Evolutionary conservation across 2,113 vertebrate genomes (phyloP), one percentile per base, ranked within the genome.

Genomic region (Xenus cinereus): DNA sequence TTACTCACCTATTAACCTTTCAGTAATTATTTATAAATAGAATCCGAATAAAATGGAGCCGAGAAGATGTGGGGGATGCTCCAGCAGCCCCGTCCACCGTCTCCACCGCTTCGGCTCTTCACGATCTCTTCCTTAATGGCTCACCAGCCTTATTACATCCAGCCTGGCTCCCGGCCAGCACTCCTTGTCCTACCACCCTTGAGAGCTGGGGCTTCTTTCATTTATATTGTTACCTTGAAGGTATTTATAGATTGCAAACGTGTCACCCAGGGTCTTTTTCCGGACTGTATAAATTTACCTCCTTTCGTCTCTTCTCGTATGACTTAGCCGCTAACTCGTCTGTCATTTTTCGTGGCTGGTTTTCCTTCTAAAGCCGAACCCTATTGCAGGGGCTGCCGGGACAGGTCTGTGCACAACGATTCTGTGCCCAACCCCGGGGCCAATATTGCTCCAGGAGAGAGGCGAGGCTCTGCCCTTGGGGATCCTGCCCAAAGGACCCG

Each of bases 211-310:
- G 41, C 69, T 89, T 32, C 89, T 87, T 92, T 73, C 73, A 37
- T 93, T 94, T 72, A 12, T 53, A 78, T 17, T 64, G 24, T 37
- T 77, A 51, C 84, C 71, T 77, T 74, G 87, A 79, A 95, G 92
- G 64, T 90, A 68, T 96, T 95, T 95, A 89, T 67, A 69, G 93
- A 84, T 84, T 48, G 79, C 57, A 69, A 62, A 81, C 23, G 4
- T n/a, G 45, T 62, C 41, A 5, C 87, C 64, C 76, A 24, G 57
- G 50, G 76, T 64, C 83, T 50, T 59, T 62, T 62, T 81, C 60
- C 86, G 59, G 60, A 46, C 53, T 33, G 2, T 16, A 74, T 84
- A 66, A 50, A 89, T 93, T 27, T 24, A 67, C 60, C 45, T 94
- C 45, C 60, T 90, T 51, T 30, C 68, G 57, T 60, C 41, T 66